These are phyloP conservation scores for Haemorhous mexicanus DNA, from an alignment of 2,113 vertebrate genomes.

Conservation along the genomic window DNA sequence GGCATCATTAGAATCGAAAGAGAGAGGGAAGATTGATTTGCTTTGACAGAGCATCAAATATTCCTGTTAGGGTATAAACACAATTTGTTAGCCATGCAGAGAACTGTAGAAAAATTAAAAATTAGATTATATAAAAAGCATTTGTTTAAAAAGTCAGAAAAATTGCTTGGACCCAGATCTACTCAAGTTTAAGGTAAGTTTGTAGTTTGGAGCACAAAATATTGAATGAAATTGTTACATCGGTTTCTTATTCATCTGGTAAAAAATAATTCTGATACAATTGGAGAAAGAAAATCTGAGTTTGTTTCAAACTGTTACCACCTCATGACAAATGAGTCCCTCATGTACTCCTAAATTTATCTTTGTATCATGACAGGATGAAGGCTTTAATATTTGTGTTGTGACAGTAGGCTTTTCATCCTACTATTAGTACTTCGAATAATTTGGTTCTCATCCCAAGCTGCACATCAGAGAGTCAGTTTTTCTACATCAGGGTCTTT, in stretches of 20 bases:
- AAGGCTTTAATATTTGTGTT: background rate
- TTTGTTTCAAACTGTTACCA: background rate
- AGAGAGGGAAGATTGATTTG: slow-evolving; percentile 10
- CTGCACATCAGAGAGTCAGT: background rate
- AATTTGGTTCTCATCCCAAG: background rate
- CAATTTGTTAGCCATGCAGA: background rate
- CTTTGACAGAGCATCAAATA: slow-evolving; percentile 20
- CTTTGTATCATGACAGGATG: background rate
- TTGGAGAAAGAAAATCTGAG: background rate
- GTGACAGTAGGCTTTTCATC: background rate
- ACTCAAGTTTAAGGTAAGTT: background rate
- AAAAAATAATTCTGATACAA: background rate
- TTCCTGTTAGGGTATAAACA: background rate
- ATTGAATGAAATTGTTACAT: background rate
- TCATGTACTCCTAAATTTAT: background rate
- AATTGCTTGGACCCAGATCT: background rate
- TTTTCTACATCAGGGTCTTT: background rate
- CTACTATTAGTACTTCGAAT: background rate
- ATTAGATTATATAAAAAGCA: background rate
- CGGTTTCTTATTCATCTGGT: background rate
- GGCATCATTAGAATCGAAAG: slow-evolving; percentile 34
- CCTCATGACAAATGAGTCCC: background rate
- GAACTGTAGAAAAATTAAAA: background rate
- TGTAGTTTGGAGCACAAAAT: background rate
- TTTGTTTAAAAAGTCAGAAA: background rate